phyloP scores from a whole-genome alignment of 2,113 vertebrate species.

The Chloroceryle aenea region DNA sequence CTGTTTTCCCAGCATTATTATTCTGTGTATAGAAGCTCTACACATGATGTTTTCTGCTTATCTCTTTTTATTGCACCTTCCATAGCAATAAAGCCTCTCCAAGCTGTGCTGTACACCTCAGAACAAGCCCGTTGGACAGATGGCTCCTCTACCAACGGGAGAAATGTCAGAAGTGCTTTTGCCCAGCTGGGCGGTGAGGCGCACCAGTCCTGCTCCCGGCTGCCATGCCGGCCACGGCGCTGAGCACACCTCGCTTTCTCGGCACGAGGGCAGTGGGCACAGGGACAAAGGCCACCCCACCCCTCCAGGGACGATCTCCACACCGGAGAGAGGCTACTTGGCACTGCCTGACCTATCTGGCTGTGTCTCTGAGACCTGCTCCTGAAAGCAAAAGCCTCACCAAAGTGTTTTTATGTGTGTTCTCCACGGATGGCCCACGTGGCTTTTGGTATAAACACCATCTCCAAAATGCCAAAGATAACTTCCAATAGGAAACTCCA shows the following conservation, averaged over 20 bases:
- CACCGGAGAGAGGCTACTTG: background rate
- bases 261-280: background rate
- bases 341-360: background rate
- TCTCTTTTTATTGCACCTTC: background rate
- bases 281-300: too few relatives aligned
- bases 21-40: background rate
- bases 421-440: accelerated
- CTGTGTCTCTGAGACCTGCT: background rate
- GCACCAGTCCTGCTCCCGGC: background rate
- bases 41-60: background rate
- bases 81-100: background rate
- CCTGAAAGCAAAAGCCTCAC: background rate
- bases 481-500: background rate
- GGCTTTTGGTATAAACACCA: background rate
- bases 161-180: background rate
- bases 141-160: background rate
- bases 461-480: background rate
- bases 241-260: background rate
- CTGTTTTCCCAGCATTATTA: background rate
- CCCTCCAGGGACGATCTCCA: accelerated
- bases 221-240: background rate
- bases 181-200: background rate
- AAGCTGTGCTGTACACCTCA: background rate
- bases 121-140: background rate
- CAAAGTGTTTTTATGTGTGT: background rate